A percentile compares a stretch with the other conserved stretches of the same genome.
phyloP scores from a whole-genome alignment of 2,113 vertebrate genomes.

The Oreochromis tanganicae region DNA sequence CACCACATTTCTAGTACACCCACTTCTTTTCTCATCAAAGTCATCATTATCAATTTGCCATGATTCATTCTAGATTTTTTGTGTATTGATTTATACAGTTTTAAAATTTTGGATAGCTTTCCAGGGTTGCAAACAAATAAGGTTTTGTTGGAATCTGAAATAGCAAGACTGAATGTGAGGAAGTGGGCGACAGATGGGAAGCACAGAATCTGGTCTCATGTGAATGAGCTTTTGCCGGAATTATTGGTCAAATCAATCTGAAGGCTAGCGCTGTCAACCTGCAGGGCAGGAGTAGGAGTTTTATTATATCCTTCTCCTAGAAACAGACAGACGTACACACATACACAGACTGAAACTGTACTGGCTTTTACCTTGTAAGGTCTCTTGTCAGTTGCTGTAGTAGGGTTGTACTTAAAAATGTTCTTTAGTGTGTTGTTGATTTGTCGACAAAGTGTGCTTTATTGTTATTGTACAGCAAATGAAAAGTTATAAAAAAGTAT shows the following conservation, averaged over 20 bases:
- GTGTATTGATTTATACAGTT: not conserved
- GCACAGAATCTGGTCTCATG: slow-evolving; percentile 1
- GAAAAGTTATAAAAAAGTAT: not conserved
- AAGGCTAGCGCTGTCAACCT: slow-evolving; percentile 11
- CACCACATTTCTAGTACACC: not conserved
- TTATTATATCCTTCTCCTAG: not conserved
- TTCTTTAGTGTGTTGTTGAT: not conserved
- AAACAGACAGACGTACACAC: not conserved
- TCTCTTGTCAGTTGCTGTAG: not conserved
- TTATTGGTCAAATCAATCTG: slow-evolving; percentile 53
- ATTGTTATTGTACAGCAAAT: not conserved
- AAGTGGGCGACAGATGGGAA: not conserved
- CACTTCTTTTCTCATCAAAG: not conserved
- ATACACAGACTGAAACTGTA: not conserved
- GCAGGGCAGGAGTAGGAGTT: slow-evolving; percentile 14
- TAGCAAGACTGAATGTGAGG: not conserved
- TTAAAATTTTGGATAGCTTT: not conserved
- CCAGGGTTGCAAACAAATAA: not conserved
- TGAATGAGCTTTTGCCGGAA: slow-evolving; percentile 38
- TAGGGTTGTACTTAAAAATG: not conserved
- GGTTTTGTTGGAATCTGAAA: not conserved
- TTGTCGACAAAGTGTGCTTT: not conserved
- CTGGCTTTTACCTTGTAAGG: not conserved
- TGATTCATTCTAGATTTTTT: not conserved
- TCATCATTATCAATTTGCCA: not conserved